Conservation (phyloP, 2,113 vertebrate genomes). For the Picathartes gymnocephalus region DNA sequence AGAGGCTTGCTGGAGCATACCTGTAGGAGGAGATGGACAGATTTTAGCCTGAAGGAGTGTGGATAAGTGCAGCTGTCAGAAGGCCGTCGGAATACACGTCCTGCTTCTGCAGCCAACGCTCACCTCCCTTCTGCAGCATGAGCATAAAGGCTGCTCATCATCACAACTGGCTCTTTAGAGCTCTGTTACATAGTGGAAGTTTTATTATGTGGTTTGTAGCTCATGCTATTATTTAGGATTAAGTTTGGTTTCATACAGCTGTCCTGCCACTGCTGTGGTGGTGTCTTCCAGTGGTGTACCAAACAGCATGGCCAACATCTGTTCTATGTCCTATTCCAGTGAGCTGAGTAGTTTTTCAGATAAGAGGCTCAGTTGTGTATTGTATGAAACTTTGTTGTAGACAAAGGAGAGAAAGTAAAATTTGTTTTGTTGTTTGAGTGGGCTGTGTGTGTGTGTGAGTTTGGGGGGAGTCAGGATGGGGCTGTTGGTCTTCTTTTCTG, state of each 20-base stretch:
- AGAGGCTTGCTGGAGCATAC: neutral
- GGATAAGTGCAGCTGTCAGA: neutral
- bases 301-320: neutral
- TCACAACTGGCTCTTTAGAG: neutral
- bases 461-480: neutral
- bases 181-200: neutral
- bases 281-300: neutral
- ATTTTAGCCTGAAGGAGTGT: neutral
- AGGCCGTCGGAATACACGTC: accelerated
- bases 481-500: neutral
- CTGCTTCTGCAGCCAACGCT: neutral
- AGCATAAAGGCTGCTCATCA: neutral
- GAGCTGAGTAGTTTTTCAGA: neutral
- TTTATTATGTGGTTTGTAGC: neutral
- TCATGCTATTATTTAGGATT: neutral
- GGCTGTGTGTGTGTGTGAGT: accelerated
- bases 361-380: neutral
- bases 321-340: neutral
- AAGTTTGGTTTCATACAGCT: neutral
- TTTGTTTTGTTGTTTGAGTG: neutral
- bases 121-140: neutral
- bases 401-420: neutral
- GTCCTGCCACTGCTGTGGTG: neutral
- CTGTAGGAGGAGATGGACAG: neutral
- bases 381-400: neutral